These are phyloP conservation scores for Vulpes ferrilata DNA, from an alignment of 2,113 vertebrate genomes.

Conservation along the genomic window DNA sequence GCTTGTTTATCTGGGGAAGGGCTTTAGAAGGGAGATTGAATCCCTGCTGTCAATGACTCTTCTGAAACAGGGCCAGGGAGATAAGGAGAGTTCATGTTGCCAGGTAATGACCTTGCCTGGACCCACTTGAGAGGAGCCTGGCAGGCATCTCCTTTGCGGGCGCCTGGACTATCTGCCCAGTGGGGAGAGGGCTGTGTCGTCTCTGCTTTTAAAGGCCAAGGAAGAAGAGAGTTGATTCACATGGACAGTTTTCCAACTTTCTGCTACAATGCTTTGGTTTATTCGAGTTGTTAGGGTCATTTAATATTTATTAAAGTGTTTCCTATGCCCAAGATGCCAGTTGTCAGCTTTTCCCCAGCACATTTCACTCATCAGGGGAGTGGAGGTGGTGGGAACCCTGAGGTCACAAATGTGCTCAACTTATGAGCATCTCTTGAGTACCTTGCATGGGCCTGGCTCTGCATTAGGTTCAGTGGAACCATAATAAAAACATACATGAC, in stretches of 20 bases:
- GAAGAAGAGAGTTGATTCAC: neutral
- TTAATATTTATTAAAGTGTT: slow-evolving; percentile 5
- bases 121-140: slow-evolving; percentile 6
- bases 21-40: slow-evolving; percentile 62
- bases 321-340: neutral
- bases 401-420: neutral
- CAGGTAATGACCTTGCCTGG: slow-evolving; percentile 64
- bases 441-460: neutral
- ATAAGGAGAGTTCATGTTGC: slow-evolving; percentile 67
- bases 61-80: slow-evolving; percentile 64
- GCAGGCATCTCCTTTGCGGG: slow-evolving; percentile 46
- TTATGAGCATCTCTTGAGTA: neutral
- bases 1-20: slow-evolving; percentile 68
- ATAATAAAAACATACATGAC: neutral
- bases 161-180: neutral
- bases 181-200: neutral
- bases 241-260: slow-evolving; percentile 37
- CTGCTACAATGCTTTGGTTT: neutral
- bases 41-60: slow-evolving; percentile 62
- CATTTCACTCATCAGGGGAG: neutral
- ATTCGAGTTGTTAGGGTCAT: slow-evolving; percentile 4
- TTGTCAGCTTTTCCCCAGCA: neutral
- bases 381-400: neutral
- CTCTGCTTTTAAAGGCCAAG: neutral
- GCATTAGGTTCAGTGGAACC: neutral